These are phyloP conservation scores for Pissodes strobi DNA, from an alignment of 1,140 invertebrate genomes.

Conservation along the genomic window DNA sequence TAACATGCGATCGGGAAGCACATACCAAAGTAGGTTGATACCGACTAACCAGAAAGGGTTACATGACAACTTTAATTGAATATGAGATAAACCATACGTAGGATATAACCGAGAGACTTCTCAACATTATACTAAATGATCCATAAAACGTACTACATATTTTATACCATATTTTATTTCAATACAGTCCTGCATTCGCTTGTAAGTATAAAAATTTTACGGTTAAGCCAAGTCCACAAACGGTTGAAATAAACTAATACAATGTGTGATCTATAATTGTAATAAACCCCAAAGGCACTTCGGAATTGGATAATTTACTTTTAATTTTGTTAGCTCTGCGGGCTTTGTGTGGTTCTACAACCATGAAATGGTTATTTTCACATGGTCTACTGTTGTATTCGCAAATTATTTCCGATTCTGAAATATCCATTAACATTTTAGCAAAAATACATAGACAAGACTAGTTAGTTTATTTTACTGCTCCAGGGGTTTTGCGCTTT, in stretches of 20 bases:
- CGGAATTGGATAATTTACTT: conserved; percentile 14
- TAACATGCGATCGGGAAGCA: too few relatives aligned
- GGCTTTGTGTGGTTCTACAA: background rate
- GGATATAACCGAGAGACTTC: too few relatives aligned
- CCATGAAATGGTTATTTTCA: conserved; percentile 11
- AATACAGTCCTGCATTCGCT: too few relatives aligned
- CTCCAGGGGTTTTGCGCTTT: background rate
- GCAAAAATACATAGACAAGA: conserved; percentile 3
- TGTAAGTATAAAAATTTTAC: too few relatives aligned
- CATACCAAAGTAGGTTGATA: too few relatives aligned
- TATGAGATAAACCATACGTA: too few relatives aligned
- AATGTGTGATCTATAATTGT: background rate
- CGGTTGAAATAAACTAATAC: background rate
- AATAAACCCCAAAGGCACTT: conserved; percentile 1
- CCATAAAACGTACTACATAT: too few relatives aligned
- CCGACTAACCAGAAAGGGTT: too few relatives aligned
- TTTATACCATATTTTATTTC: too few relatives aligned
- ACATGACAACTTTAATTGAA: too few relatives aligned
- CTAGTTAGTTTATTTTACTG: conserved; percentile 10
- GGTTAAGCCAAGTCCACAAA: background rate
- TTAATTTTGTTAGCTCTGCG: conserved; percentile 5
- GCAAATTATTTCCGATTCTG: conserved; percentile 3
- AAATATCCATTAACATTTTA: conserved; percentile 13
- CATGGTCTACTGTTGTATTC: conserved; percentile 7
- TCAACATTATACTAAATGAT: too few relatives aligned